Percentiles rank a stretch among this genome's conserved stretches.
These are phyloP conservation scores for Lethocerus indicus DNA, from an alignment of 1,140 invertebrate species.

Conservation along the genomic window DNA sequence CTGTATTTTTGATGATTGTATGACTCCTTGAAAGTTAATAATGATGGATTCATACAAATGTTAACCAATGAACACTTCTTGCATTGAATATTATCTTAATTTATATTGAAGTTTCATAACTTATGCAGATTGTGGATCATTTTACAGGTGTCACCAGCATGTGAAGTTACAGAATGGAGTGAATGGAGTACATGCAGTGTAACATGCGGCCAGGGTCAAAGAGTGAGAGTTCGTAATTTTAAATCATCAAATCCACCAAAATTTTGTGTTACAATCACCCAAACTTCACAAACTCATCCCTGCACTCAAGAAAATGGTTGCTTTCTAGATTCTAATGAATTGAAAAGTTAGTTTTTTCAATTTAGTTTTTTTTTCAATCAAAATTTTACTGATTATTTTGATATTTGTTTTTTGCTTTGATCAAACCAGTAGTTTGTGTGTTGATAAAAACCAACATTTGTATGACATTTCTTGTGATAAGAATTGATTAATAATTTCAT, in stretches of 20 bases:
- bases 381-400: not conserved
- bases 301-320: not conserved
- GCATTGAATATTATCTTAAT: not conserved
- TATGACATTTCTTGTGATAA: not conserved
- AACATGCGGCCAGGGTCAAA: constrained; percentile 47
- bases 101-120: not conserved
- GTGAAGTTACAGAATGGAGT: constrained; percentile 52
- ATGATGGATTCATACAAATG: not conserved
- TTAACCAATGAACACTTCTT: not conserved
- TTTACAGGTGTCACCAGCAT: constrained; percentile 28
- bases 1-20: not conserved
- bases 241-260: constrained; percentile 18
- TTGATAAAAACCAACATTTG: not conserved
- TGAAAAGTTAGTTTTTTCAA: not conserved
- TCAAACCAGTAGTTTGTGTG: not conserved
- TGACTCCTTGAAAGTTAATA: not conserved
- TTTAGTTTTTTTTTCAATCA: not conserved
- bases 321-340: not conserved
- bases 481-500: not conserved
- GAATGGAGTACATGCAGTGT: constrained; percentile 56
- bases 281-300: not conserved
- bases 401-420: not conserved
- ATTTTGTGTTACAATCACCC: not conserved
- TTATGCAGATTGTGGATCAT: not conserved
- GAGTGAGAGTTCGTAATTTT: constrained; percentile 26